Base-by-base conservation (phyloP, 2,888 invertebrate genomes). In the Megalurothrips usitatus region DNA sequence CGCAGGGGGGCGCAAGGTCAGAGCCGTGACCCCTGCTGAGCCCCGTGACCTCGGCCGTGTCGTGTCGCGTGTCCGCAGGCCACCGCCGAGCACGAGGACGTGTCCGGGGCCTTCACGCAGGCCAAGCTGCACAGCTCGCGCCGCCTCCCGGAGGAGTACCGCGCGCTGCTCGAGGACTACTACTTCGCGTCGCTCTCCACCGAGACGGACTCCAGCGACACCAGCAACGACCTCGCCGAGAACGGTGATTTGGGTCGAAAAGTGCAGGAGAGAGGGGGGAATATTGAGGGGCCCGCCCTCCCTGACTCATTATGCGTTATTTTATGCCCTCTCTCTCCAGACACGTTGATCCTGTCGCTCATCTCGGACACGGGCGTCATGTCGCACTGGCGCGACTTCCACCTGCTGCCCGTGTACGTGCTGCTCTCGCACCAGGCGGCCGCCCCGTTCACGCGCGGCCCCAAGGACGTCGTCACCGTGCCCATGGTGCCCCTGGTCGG, bases 401-500 rank as follows among this genome's bases (percentile, higher is more conserved):
- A 86, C 80, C 84, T 85, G 48, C 82, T 86, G 47, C 85, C 85
- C 1, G 85, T 85, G 0, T 86, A 85, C 83, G 85, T 85, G 26
- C 86, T 86, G 81, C 83, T 86, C 28, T 84, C 84, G 9, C 86
- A 86, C 81, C 84, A 85, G 80, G 82, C 85, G 11, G 83, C 85
- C 12, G 84, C 84, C 12, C 84, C 85, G 1, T 86, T 86, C 81
- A 82, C 83, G 4, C 83, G 82, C 23, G 49, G 83, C 14, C 81
- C 83, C 58, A 84, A 84, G 12, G 82, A 83, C 43, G 83, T 83
- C 11, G 82, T 84, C 17, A 82, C 83, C 19, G 86, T 86, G n/a
- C 86, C 86, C 26, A 85, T 86, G 85, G 84, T 86, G 75, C 86
- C 86, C 12, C 85, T 85, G 80, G 84, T 85, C 4, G 86, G 86